Evolutionary conservation across 2,113 vertebrate genomes (phyloP).

Genomic region (Callaeas wilsoni): DNA sequence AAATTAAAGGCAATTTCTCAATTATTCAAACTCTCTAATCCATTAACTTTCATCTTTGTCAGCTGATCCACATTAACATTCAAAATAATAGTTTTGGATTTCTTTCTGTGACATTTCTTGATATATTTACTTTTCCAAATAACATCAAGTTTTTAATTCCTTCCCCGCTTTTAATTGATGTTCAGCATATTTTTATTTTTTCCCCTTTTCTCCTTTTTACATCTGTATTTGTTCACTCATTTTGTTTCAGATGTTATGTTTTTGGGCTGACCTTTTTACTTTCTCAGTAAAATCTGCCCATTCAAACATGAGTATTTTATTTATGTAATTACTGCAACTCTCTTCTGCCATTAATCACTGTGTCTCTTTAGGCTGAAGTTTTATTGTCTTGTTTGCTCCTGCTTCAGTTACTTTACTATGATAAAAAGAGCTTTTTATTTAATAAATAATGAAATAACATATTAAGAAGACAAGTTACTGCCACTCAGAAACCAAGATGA

Average conservation of each 20-base stretch:
- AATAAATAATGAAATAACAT: not conserved
- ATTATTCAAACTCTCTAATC: not conserved
- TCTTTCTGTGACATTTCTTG: not conserved
- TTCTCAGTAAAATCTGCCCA: not conserved
- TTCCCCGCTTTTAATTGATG: not conserved
- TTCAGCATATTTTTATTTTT: not conserved
- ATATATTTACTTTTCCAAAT: not conserved
- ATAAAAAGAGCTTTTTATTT: not conserved
- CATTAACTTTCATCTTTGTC: not conserved
- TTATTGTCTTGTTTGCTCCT: not conserved
- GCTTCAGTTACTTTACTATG: not conserved
- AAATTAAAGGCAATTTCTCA: not conserved
- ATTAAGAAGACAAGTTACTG: not conserved
- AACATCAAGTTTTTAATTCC: not conserved
- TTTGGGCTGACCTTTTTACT: not conserved
- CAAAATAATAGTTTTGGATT: not conserved
- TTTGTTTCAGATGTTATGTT: not conserved
- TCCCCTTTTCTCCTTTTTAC: not conserved
- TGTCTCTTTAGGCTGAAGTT: not conserved
- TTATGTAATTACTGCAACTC: not conserved
- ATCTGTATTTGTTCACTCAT: not conserved
- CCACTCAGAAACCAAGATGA: not conserved
- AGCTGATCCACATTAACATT: not conserved
- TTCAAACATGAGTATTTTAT: not conserved
- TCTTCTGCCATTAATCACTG: not conserved